These are phyloP conservation scores for Ommatoiulus sabulosus DNA, from an alignment of 2,888 invertebrate species.

Conservation along the genomic window DNA sequence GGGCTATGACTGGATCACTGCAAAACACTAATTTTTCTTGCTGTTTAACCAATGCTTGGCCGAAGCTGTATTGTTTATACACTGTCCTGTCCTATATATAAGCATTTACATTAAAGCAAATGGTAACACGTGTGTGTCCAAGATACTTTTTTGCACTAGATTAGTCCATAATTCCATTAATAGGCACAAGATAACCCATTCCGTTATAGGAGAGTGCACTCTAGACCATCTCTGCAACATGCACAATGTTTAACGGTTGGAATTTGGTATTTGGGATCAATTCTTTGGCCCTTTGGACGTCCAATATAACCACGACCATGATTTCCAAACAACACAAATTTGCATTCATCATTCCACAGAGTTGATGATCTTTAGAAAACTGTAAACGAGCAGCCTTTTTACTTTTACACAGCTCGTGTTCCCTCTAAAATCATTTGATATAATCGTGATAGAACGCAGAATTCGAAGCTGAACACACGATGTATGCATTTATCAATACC, in stretches of 20 bases:
- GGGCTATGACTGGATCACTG: neutral
- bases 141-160: neutral
- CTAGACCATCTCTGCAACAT: neutral
- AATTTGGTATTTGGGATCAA: neutral
- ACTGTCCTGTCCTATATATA: neutral
- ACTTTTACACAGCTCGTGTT: neutral
- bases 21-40: neutral
- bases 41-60: neutral
- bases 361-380: constrained; percentile 40
- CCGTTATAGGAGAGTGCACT: neutral
- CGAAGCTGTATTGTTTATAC: neutral
- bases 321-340: neutral
- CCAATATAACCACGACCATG: constrained; percentile 12
- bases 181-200: constrained; percentile 13
- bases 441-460: too few relatives aligned
- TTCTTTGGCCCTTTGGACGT: neutral
- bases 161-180: neutral
- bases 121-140: neutral
- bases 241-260: neutral
- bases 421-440: too few relatives aligned
- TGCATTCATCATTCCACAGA: constrained; percentile 2
- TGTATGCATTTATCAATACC: too few relatives aligned
- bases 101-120: neutral
- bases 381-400: neutral
- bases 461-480: too few relatives aligned